phyloP scores from a whole-genome alignment of 2,888 invertebrate species.

The Drosophila longiperda region DNA sequence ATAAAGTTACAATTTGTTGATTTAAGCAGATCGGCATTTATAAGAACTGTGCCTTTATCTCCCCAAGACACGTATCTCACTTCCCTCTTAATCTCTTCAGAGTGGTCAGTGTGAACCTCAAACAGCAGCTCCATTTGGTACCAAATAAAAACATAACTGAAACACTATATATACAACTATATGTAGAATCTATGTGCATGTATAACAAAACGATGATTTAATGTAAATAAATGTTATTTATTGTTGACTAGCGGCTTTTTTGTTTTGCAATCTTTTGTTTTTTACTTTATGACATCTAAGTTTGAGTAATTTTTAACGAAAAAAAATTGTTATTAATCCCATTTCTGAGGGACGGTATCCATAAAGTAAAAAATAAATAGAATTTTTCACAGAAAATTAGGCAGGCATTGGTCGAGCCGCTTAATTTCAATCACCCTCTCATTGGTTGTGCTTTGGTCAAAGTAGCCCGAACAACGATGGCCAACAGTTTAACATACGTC shows the following conservation, averaged over 20 bases:
- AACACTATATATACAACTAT: neutral
- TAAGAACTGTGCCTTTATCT: constrained; percentile 60
- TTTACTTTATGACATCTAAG: neutral
- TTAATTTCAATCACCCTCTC: constrained; percentile 9
- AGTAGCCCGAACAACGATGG: neutral
- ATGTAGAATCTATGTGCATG: constrained; percentile 12
- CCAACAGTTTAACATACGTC: neutral
- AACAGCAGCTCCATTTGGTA: constrained; percentile 9
- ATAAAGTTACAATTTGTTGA: constrained; percentile 31
- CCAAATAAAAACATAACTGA: constrained; percentile 6
- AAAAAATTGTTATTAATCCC: neutral
- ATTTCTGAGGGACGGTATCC: neutral
- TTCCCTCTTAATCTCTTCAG: neutral
- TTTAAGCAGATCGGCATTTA: constrained; percentile 47
- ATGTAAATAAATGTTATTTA: constrained; percentile 63
- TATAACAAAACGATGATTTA: constrained; percentile 43
- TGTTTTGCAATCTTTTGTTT: neutral
- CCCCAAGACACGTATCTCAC: neutral
- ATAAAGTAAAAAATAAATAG: neutral
- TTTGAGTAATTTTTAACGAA: neutral
- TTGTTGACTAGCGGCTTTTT: constrained; percentile 48
- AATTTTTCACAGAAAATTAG: neutral
- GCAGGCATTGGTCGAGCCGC: neutral
- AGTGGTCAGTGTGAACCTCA: neutral
- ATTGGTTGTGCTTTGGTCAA: constrained; percentile 22